Evolutionary conservation across 2,888 invertebrate genomes (phyloP).

Genomic region (Drosophila cracens): DNA sequence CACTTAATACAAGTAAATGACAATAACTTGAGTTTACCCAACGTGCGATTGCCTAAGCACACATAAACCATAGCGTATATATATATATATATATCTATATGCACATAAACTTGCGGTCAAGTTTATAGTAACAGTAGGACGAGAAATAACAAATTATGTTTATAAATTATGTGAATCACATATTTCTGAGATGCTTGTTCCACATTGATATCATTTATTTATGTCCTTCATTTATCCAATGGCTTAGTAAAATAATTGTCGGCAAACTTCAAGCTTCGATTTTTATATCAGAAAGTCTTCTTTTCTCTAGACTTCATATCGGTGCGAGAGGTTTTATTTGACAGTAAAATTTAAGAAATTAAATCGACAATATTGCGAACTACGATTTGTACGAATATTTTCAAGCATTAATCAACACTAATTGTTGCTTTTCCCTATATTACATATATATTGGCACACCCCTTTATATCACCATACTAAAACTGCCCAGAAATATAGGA

Average conservation of each 20-base stretch:
- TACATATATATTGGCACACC: not conserved
- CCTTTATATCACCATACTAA: not conserved
- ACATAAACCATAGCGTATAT: conserved; percentile 30
- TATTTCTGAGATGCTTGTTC: not conserved
- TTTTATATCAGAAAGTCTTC: too few species aligned
- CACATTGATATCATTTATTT: not conserved
- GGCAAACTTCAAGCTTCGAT: too few species aligned
- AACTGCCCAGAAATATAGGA: not conserved
- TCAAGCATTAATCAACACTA: not conserved
- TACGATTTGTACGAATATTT: not conserved
- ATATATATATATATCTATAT: not conserved
- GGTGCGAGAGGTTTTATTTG: too few species aligned
- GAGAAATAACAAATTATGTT: not conserved
- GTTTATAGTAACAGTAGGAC: not conserved
- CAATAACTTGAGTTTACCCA: conserved; percentile 68
- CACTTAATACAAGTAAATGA: conserved; percentile 66
- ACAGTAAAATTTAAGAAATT: not conserved
- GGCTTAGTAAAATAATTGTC: too few species aligned
- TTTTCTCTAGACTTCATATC: too few species aligned
- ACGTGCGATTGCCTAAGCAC: conserved; percentile 44
- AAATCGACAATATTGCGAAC: not conserved
- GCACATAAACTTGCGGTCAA: not conserved
- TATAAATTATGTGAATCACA: too few species aligned
- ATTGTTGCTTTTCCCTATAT: not conserved
- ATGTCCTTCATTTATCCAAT: not conserved